These are phyloP conservation scores for Damaliscus lunatus DNA, from an alignment of 2,113 vertebrate genomes.

Conservation along the genomic window DNA sequence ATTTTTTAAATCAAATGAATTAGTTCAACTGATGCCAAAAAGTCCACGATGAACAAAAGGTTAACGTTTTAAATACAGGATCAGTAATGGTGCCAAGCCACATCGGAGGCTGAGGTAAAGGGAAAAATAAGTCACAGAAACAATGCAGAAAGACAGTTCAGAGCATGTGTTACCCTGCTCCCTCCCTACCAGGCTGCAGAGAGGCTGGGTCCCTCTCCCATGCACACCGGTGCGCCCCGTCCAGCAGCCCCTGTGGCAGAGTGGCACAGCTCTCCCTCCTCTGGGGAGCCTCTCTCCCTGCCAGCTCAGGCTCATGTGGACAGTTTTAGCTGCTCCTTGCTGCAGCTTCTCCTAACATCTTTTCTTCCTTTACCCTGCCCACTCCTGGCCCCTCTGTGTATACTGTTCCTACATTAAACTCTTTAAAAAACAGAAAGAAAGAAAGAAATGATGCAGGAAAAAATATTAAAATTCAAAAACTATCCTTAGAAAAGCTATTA, in stretches of 20 bases:
- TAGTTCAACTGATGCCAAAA: neutral
- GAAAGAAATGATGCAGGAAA: neutral
- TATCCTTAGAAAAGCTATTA: neutral
- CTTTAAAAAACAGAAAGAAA: neutral
- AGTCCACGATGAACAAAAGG: neutral
- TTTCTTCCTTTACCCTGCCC: neutral
- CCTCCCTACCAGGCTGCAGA: neutral
- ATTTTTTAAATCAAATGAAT: neutral
- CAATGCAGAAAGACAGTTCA: neutral
- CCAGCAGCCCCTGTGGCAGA: neutral
- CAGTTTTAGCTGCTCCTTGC: no score
- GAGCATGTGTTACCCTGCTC: neutral
- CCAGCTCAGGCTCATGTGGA: neutral
- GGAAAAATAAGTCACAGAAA: neutral
- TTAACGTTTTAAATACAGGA: neutral
- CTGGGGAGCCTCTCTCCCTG: neutral
- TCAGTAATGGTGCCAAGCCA: neutral
- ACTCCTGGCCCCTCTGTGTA: neutral
- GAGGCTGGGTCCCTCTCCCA: neutral
- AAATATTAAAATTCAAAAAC: neutral
- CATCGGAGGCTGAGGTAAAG: neutral
- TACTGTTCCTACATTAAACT: neutral
- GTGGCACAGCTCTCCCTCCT: neutral
- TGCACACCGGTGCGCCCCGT: neutral
- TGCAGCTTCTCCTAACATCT: neutral